These are phyloP conservation scores for Leptinotarsa undecemlineata DNA, from an alignment of 1,140 invertebrate genomes.

Conservation along the genomic window DNA sequence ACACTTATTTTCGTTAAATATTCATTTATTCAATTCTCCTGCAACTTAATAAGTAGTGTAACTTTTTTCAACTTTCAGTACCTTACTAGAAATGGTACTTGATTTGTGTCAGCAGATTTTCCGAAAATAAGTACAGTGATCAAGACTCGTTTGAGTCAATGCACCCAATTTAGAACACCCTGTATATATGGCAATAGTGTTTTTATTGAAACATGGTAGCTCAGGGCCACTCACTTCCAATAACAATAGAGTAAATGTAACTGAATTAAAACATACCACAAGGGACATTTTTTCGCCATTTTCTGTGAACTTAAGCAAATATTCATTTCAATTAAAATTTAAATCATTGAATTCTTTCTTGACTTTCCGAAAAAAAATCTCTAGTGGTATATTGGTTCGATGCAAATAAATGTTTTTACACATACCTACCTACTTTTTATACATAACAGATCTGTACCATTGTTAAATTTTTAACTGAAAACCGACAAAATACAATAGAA, in stretches of 20 bases:
- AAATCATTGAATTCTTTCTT: no score
- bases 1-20: neutral
- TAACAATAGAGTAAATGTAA: constrained; percentile 43
- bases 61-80: neutral
- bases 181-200: constrained; percentile 15
- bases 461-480: constrained; percentile 18
- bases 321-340: no score
- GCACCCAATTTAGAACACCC: constrained; percentile 15
- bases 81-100: neutral
- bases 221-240: constrained; percentile 56
- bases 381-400: neutral
- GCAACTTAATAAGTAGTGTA: neutral
- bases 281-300: no score
- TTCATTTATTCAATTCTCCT: neutral
- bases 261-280: no score
- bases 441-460: constrained; percentile 23
- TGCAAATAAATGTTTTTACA: constrained; percentile 4
- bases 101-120: neutral
- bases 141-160: neutral
- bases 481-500: constrained; percentile 27
- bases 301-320: no score
- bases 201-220: constrained; percentile 47
- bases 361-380: neutral
- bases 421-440: constrained; percentile 14
- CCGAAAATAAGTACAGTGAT: neutral